Conservation (phyloP, 2,797 vertebrate species). For the Kryptolebias ocellatus region DNA sequence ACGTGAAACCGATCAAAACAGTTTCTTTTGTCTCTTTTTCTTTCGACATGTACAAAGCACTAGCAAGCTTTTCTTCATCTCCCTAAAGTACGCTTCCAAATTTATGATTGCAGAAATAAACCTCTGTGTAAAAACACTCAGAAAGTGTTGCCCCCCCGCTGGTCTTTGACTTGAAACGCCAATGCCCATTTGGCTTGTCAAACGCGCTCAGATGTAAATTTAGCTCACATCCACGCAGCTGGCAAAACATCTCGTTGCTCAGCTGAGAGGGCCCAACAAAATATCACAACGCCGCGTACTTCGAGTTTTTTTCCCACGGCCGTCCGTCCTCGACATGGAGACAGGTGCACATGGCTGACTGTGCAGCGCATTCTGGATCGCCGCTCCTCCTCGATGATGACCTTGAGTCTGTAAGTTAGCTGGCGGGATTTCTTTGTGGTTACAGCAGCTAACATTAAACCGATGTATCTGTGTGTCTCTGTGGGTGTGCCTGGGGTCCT, state of each 20-base stretch:
- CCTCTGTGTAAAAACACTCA: neutral
- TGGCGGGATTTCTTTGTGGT: conserved; percentile 9
- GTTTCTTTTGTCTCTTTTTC: neutral
- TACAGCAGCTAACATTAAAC: conserved; percentile 15
- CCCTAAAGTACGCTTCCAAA: neutral
- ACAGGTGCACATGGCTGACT: conserved; percentile 73
- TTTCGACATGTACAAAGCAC: too few relatives aligned
- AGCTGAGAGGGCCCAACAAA: conserved; percentile 63
- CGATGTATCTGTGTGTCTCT: neutral
- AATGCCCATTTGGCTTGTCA: conserved; percentile 38
- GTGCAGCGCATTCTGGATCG: conserved; percentile 47
- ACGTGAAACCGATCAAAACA: too few relatives aligned
- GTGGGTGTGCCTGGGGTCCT: too few relatives aligned
- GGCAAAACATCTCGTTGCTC: conserved; percentile 58
- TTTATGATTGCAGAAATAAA: too few relatives aligned
- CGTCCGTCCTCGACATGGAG: conserved; percentile 61
- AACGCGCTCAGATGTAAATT: conserved; percentile 53
- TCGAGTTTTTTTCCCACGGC: conserved; percentile 73
- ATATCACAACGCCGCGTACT: conserved; percentile 43
- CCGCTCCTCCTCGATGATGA: conserved; percentile 27
- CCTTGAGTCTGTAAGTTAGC: conserved; percentile 51
- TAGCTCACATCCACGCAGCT: conserved; percentile 58
- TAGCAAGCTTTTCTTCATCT: neutral
- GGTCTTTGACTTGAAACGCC: conserved; percentile 34
- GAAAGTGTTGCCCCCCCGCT: conserved; percentile 24